These are phyloP conservation scores for Orthonychiurus folsomi DNA, from an alignment of 2,888 invertebrate genomes.

Conservation along the genomic window DNA sequence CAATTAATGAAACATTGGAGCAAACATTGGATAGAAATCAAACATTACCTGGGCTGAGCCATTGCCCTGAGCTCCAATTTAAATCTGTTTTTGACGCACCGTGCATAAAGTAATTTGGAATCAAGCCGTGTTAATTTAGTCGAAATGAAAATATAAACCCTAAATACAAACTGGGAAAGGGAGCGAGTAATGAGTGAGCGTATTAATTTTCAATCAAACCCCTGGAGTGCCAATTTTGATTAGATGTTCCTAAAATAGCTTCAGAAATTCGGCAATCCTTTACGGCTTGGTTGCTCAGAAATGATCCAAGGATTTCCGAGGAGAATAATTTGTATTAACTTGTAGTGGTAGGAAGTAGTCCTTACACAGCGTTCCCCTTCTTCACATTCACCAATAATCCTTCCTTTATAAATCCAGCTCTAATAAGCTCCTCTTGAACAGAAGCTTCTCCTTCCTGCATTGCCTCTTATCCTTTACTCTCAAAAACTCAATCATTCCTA, in stretches of 20 bases:
- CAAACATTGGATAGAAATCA: too few species aligned
- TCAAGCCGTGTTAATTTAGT: too few species aligned
- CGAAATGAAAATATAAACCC: too few species aligned
- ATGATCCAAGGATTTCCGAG: not conserved
- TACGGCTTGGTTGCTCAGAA: not conserved
- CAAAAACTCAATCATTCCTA: not conserved
- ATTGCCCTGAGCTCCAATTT: too few species aligned
- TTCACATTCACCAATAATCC: slow-evolving; percentile 1
- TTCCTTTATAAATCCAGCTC: not conserved
- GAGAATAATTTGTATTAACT: not conserved
- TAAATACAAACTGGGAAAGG: too few species aligned
- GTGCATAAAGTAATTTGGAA: too few species aligned
- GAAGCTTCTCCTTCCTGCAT: not conserved
- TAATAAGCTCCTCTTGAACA: not conserved
- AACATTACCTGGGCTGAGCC: too few species aligned
- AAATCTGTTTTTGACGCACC: too few species aligned
- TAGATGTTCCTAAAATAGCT: not conserved
- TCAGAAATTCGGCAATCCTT: not conserved
- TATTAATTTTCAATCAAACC: too few species aligned
- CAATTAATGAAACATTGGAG: too few species aligned
- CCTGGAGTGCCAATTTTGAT: not conserved
- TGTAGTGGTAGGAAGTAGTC: too few species aligned
- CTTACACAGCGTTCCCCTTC: not conserved
- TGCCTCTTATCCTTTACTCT: not conserved
- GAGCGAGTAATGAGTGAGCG: too few species aligned